A percentile compares a stretch with the other conserved stretches of the same genome.
Conservation (phyloP, 2,888 invertebrate genomes). For the Kryphioiulus occultus region DNA sequence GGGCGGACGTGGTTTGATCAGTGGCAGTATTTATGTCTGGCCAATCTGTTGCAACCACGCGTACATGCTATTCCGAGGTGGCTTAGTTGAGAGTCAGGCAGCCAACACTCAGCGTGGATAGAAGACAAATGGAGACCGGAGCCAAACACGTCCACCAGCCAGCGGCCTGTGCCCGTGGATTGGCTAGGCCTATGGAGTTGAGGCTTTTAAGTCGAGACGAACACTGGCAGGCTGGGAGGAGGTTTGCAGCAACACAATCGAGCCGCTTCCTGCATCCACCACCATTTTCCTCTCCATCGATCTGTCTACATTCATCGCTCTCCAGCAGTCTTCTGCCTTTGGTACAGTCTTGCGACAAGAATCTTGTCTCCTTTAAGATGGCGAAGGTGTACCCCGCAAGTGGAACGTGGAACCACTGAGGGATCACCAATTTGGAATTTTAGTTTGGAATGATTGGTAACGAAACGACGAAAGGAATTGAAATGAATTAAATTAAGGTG, state of each 20-base stretch:
- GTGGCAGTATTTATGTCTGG: not conserved
- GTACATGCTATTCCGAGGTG: too few relatives aligned
- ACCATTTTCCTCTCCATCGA: constrained; percentile 39
- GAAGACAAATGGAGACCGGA: constrained; percentile 26
- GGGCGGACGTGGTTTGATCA: not conserved
- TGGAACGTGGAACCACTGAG: not conserved
- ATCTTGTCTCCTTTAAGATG: not conserved
- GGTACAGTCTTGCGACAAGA: not conserved
- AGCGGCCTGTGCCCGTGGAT: constrained; percentile 32
- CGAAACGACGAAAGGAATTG: too few relatives aligned
- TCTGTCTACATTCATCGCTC: constrained; percentile 13
- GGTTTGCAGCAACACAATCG: not conserved
- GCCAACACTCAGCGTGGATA: not conserved
- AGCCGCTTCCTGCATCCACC: not conserved
- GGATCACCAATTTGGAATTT: too few relatives aligned
- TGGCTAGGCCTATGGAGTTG: constrained; percentile 39
- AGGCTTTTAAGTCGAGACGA: constrained; percentile 32
- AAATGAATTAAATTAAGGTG: too few relatives aligned
- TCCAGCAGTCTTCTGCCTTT: not conserved
- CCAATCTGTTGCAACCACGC: not conserved
- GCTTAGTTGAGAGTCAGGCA: not conserved
- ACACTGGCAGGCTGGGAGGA: not conserved
- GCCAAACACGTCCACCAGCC: constrained; percentile 8
- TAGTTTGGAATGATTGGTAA: too few relatives aligned
- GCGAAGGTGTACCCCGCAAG: not conserved